Percentiles rank a stretch among this genome's conserved stretches.
Conservation (phyloP, 2,113 vertebrate genomes). For the Ageneiosus marmoratus region DNA sequence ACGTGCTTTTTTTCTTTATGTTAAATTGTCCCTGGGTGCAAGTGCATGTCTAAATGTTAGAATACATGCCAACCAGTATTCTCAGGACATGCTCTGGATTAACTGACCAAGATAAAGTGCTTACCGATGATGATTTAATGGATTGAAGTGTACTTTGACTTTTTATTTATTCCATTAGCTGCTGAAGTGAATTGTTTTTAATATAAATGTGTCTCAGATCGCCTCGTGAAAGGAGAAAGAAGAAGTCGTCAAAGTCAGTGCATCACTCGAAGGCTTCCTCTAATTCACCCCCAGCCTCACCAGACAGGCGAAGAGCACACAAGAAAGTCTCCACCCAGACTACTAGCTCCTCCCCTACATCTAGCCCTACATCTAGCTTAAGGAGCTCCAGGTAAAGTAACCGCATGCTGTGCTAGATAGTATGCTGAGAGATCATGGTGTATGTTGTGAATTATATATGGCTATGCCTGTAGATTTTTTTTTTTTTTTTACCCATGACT, state of each 20-base stretch:
- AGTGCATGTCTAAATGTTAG: neutral
- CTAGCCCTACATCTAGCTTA: constrained; percentile 89
- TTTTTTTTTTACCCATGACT: neutral
- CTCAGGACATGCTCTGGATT: neutral
- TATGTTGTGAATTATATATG: neutral
- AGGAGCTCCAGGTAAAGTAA: constrained; percentile 82
- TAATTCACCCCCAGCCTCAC: constrained; percentile 79
- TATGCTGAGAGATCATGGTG: neutral
- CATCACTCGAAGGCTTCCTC: constrained; percentile 78
- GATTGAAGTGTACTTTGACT: neutral
- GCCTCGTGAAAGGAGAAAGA: constrained; percentile 86
- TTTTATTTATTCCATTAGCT: neutral
- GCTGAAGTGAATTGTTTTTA: neutral
- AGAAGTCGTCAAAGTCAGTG: constrained; percentile 72
- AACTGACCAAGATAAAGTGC: neutral
- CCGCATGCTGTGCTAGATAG: neutral
- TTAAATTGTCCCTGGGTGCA: neutral
- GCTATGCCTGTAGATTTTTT: neutral
- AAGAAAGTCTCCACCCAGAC: constrained; percentile 71
- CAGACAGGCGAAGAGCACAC: constrained; percentile 73
- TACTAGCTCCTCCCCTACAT: constrained; percentile 83
- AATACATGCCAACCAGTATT: neutral
- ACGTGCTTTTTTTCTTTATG: no score
- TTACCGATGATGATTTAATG: neutral
- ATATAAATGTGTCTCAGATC: constrained; percentile 61